phyloP scores from a whole-genome alignment of 2,113 vertebrate genomes.

The Rhombomys opimus region DNA sequence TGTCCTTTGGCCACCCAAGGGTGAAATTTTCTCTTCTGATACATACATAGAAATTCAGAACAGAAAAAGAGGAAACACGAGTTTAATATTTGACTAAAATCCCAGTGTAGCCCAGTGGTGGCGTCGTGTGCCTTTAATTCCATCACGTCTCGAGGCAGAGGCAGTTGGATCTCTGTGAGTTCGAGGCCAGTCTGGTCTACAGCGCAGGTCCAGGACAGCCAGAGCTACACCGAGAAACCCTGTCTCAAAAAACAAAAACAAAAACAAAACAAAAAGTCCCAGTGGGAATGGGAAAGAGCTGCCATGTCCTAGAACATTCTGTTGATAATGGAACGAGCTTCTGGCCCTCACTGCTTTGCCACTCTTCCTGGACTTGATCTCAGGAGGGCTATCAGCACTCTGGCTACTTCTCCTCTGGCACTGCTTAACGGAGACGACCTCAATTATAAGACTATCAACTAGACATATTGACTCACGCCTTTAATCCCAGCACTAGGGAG shows the following conservation, averaged over 20 bases:
- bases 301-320: conserved; percentile 59
- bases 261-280: too few species aligned
- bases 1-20: background rate
- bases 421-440: background rate
- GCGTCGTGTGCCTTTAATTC: too few species aligned
- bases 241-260: too few species aligned
- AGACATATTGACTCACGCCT: background rate
- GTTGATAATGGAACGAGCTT: conserved; percentile 54
- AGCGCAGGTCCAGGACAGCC: too few species aligned
- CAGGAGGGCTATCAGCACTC: background rate
- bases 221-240: too few species aligned
- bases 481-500: background rate
- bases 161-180: too few species aligned
- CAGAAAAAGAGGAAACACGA: conserved; percentile 55
- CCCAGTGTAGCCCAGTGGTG: background rate
- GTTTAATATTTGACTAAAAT: conserved; percentile 75
- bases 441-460: background rate
- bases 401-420: background rate
- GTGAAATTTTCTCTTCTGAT: background rate
- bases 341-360: background rate
- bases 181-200: too few species aligned
- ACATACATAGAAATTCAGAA: conserved; percentile 39
- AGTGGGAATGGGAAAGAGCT: conserved; percentile 53
- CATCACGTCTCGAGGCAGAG: too few species aligned
- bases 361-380: background rate